Evolutionary conservation across 2,797 vertebrate species (phyloP).

Genomic region (Eptatretus atami): DNA sequence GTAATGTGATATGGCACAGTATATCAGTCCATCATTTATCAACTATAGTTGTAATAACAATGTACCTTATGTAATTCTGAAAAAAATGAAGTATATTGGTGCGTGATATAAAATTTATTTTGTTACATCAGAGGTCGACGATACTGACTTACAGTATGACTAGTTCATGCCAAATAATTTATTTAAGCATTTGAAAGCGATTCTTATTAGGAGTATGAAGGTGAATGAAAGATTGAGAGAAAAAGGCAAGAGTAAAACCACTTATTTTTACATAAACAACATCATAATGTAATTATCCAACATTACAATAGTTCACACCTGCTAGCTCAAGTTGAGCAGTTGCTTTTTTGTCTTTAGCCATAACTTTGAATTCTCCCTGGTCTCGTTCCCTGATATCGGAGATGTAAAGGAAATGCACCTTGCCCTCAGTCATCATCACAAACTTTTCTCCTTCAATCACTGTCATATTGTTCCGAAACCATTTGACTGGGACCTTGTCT

Average conservation of each 20-base stretch:
- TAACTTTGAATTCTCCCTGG: slow-evolving; percentile 69
- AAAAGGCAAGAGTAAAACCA: no score
- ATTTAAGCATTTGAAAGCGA: no score
- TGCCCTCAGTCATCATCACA: slow-evolving; percentile 95
- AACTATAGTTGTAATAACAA: no score
- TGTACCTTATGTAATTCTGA: not conserved
- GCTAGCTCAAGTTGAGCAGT: slow-evolving; percentile 78
- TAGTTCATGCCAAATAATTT: no score
- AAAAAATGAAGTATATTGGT: slow-evolving; percentile 3
- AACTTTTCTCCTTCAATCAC: slow-evolving; percentile 81
- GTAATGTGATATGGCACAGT: no score
- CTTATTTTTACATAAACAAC: slow-evolving; percentile 7
- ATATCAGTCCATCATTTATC: no score
- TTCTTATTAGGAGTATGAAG: no score
- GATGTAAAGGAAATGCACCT: slow-evolving; percentile 60
- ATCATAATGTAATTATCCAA: slow-evolving; percentile 7
- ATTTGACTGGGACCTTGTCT: slow-evolving; percentile 70
- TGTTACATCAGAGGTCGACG: no score
- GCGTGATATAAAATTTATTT: not conserved
- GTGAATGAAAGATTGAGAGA: no score
- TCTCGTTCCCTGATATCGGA: slow-evolving; percentile 72
- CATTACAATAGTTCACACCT: slow-evolving; percentile 20
- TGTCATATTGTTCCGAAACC: slow-evolving; percentile 88
- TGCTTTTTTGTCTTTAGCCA: slow-evolving; percentile 87
- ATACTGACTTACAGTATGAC: no score